These are phyloP conservation scores for Hirundo rustica DNA, from an alignment of 2,797 vertebrate genomes.

Conservation along the genomic window DNA sequence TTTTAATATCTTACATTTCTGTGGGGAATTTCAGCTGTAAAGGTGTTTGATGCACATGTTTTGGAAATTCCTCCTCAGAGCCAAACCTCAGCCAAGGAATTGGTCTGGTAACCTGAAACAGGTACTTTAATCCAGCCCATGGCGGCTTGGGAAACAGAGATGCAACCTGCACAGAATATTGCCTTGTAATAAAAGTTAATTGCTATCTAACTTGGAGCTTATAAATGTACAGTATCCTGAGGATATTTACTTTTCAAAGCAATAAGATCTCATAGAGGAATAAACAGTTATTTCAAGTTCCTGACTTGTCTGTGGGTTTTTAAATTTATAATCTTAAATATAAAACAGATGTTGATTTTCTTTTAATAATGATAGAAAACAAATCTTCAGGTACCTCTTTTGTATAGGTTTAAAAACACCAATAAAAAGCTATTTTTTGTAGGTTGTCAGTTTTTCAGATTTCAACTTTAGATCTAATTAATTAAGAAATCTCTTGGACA, in stretches of 20 bases:
- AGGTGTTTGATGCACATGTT: background rate
- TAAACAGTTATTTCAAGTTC: background rate
- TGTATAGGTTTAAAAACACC: background rate
- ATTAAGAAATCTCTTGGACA: background rate
- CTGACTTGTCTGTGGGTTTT: background rate
- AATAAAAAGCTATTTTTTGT: background rate
- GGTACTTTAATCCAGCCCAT: background rate
- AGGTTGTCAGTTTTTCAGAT: background rate
- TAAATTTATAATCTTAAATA: background rate
- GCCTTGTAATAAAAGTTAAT: background rate
- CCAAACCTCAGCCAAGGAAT: background rate
- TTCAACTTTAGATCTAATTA: slow-evolving; percentile 11
- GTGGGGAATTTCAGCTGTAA: background rate
- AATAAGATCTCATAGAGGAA: background rate
- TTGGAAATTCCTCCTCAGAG: background rate
- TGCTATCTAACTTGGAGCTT: background rate
- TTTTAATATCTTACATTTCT: background rate
- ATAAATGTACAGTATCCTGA: background rate
- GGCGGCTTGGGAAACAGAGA: background rate
- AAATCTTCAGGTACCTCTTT: background rate
- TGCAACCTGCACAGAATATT: background rate
- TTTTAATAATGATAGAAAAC: background rate
- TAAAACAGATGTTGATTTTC: background rate
- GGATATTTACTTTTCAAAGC: slow-evolving; percentile 17
- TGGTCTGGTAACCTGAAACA: background rate